Base-by-base conservation (phyloP, 1,140 invertebrate species). In the Pteromalus puparum region DNA sequence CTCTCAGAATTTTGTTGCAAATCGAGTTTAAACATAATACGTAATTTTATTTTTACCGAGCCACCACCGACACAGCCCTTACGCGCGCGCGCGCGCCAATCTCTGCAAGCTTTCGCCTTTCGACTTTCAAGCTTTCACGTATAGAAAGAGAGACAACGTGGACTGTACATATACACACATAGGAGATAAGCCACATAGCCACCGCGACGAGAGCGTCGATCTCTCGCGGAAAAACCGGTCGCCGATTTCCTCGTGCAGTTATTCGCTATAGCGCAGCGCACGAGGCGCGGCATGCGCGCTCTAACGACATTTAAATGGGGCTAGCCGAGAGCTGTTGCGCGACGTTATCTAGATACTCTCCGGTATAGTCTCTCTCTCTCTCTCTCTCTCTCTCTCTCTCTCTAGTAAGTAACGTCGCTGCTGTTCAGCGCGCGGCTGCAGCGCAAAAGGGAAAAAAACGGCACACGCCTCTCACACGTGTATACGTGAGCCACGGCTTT, bases 271-370 rank as follows among this genome's bases (percentile, higher is more conserved):
- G 42, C 61, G 18, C 15, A 65, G 26, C 24, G 34, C 81, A 68
- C 38, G 21, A 82, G 26, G 34, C 48, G 53, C 61, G 46, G 73
- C 48, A 70, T 34, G 77, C 53, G 24, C 10, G 67, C 68, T 28
- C 65, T 87, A 89, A 87, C 87, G 86, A 89, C 86, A 87, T 89
- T 89, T 87, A 89, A 89, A 86, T 89, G 86, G 67, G 85, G 74
- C 83, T 42, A 13, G 38, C 18, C 53, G 53, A 61, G 38, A 18
- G 61, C 84, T 76, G 53, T 88, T 88, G 81, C 46, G 86, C 86
- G 87, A 87, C 86, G 87, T 86, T 88, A 87, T 89, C 86, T 70
- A 30, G 68, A 61, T n/a, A 61, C 53, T 61, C 53, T n/a, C 53
- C 4, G 53, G 18, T 61, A 5, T 61, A 42, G 18, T 46, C 46